Evolutionary conservation across 2,888 invertebrate genomes (phyloP), one percentile per base, ranked within the genome.

Genomic region (Drosophila peninsularis): DNA sequence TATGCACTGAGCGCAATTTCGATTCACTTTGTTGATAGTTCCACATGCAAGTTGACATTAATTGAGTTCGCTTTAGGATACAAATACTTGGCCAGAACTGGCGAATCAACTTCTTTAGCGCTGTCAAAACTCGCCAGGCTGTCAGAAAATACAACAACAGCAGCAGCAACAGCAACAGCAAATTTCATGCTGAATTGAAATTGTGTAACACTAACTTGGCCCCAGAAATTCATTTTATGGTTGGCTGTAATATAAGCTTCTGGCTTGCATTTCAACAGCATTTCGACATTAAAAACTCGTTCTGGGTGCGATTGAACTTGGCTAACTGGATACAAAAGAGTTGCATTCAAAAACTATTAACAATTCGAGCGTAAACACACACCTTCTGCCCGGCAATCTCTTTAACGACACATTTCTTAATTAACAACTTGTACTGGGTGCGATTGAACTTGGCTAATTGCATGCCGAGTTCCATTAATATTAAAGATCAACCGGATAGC

Each of bases 111-210:
- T 63, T 41, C 60, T 58, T 34, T 21, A 13, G 21, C 42, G 14
- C 32, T 27, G 10, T 39, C 39, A 49, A 58, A 52, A 37, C 36
- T 13, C 71, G 73, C 72, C 54, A 57, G 14, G 19, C 36, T 49
- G 27, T 37, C 32, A 41, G 17, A 52, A 65, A 39, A 39, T 27
- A 37, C 14, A 10, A 27, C 13, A 61, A 44, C 0, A 24, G 14
- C 6, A 13, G 21, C 21, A 10, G 3, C 24, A 24, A 7, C 6
- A 13, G 21, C 21, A 10, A 0, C 24, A 24, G 30, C 6, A n/a
- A 47, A 10, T 71, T 24, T 24, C 49, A 52, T 49, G 71, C 71
- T 54, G 62, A 63, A 34, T 56, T 65, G 65, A 45, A 21, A 10
- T 71, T 42, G 14, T 10, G n/a, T 27, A 13, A 21, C 10, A 10